Evolutionary conservation across 2,888 invertebrate genomes (phyloP).

Genomic region (Tanypteryx hageni): DNA sequence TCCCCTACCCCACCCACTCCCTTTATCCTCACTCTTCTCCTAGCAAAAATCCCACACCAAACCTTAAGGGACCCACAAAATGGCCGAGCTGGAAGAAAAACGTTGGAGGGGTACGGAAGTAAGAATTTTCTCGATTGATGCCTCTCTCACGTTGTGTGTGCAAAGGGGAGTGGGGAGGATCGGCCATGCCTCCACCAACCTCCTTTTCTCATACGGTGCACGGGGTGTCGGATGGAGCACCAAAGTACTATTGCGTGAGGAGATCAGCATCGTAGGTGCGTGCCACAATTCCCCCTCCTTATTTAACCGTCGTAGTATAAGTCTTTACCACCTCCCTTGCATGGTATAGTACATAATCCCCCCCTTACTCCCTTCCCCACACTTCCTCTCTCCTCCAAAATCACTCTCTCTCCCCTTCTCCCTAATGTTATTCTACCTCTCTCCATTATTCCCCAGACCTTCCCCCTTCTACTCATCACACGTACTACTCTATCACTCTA

Average conservation of each 20-base stretch:
- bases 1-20: not conserved
- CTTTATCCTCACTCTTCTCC: not conserved
- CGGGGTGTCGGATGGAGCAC: not conserved
- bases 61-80: not conserved
- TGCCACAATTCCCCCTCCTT: not conserved
- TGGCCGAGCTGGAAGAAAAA: not conserved
- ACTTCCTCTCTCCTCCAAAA: not conserved
- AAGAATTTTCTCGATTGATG: not conserved
- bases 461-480: not conserved
- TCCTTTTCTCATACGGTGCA: not conserved
- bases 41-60: not conserved
- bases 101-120: not conserved
- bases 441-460: not conserved
- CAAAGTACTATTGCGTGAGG: conserved; percentile 8
- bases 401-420: not conserved
- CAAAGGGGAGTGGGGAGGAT: too few species aligned
- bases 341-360: not conserved
- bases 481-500: not conserved
- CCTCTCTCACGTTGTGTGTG: not conserved
- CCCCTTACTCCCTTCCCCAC: not conserved
- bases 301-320: not conserved
- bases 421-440: not conserved
- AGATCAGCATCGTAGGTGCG: not conserved
- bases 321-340: not conserved
- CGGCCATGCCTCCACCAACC: not conserved